Evolutionary conservation across 2,888 invertebrate species (phyloP).

Genomic region (Lamproptera curius): DNA sequence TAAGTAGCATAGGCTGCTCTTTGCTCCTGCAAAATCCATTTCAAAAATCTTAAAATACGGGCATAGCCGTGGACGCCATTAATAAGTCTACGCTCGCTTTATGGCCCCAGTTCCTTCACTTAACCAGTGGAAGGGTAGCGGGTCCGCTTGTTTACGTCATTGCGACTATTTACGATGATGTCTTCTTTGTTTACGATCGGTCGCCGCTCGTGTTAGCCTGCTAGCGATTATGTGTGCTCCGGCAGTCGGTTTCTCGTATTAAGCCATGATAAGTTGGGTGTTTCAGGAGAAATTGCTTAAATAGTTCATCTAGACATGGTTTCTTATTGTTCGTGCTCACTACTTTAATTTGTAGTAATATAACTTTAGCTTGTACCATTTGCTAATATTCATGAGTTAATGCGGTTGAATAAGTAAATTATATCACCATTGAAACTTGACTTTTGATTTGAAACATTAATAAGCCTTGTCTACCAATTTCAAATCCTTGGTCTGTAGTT

Average conservation of each 20-base stretch:
- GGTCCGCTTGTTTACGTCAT: constrained; percentile 24
- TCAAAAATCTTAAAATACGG: not conserved
- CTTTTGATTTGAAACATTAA: too few relatives aligned
- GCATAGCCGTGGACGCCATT: not conserved
- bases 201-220: constrained; percentile 3
- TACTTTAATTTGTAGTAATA: too few relatives aligned
- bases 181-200: constrained; percentile 27
- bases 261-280: too few relatives aligned
- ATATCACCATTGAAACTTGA: too few relatives aligned
- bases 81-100: constrained; percentile 21
- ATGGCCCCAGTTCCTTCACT: constrained; percentile 18
- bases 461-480: too few relatives aligned
- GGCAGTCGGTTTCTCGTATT: not conserved
- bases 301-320: not conserved
- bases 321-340: not conserved
- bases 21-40: not conserved
- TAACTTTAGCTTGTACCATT: too few relatives aligned
- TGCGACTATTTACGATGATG: constrained; percentile 31
- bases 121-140: constrained; percentile 10
- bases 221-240: not conserved
- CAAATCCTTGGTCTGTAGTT: too few relatives aligned
- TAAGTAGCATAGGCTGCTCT: not conserved
- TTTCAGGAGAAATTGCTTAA: not conserved
- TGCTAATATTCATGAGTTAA: too few relatives aligned
- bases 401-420: too few relatives aligned